Evolutionary conservation across 2,888 invertebrate genomes (phyloP), one percentile per base, ranked within the genome.

Genomic region (Phymatocera aterrima): DNA sequence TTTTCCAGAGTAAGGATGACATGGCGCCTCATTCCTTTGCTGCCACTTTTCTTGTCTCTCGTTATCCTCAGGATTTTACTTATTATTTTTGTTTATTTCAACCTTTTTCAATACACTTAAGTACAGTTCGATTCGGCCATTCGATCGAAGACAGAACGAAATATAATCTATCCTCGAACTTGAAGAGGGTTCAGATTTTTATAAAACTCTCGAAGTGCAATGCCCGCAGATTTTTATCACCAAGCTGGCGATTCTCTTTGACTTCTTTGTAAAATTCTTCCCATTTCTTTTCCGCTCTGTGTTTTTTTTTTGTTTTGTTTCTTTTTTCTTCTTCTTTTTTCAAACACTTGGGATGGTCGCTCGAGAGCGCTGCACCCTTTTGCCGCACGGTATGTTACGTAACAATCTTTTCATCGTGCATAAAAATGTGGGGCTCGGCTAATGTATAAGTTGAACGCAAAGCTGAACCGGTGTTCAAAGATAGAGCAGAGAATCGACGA

Each of bases 401-500:
- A 64, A 64, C 64, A 37, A n/a, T 64, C 64, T 64, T 64, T 64
- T 18, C 46, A 21, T 21, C 37, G 34, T 24, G 18, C 37, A 64
- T 43, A 21, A 46, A 68, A 68, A 68, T 68, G 46, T 68, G 68
- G 43, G 46, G 68, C 34, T 72, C 10, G 48, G 24, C n/a, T n/a
- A n/a, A n/a, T 51, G 28, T 5, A 57, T 24, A 34, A 34, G 18
- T 54, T 31, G 51, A 72, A 43, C 72, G 51, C 34, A 68, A 64
- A 24, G 46, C 68, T 43, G 72, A 72, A 24, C 24, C 72, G 51
- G 31, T 72, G 72, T 51, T 51, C 51, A 72, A 72, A 72, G 72
- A 2, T 31, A 31, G 40, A 43, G 24, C 43, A 6, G 46, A 3
- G 28, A 21, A 28, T 28, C 4, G 3, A 57, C n/a, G n/a, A n/a